phyloP scores from a whole-genome alignment of 53 echinoderm and acorn worm species.

The Actinopyga echinites region DNA sequence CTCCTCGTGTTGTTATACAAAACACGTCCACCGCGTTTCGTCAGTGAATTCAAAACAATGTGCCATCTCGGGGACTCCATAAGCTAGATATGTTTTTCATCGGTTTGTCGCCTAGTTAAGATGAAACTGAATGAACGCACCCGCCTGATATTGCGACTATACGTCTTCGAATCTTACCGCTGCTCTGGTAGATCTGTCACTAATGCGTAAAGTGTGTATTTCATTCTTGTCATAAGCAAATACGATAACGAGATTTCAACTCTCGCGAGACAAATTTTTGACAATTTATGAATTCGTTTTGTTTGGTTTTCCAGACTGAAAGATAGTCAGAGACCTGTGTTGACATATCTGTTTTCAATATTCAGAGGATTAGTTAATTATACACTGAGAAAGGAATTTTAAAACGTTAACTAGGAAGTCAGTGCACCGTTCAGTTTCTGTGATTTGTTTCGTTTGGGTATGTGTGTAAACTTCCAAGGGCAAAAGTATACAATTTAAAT shows the following conservation, averaged over 20 bases:
- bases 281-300: no score
- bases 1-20: background rate
- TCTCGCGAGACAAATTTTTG: background rate
- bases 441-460: no score
- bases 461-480: no score
- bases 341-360: no score
- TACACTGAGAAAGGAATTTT: no score
- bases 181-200: background rate
- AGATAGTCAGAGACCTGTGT: no score
- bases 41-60: slow-evolving; percentile 24
- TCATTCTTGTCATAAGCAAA: slow-evolving; percentile 18
- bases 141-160: background rate
- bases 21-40: background rate
- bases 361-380: no score
- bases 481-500: no score
- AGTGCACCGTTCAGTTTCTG: no score
- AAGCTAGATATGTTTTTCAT: slow-evolving; percentile 27
- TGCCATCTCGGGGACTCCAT: background rate
- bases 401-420: no score
- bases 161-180: background rate
- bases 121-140: background rate
- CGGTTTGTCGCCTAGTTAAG: background rate
- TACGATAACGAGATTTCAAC: slow-evolving; percentile 1
- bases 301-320: no score
- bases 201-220: background rate